phyloP scores from a whole-genome alignment of 2,113 vertebrate genomes.

The Crotalus tigris region DNA sequence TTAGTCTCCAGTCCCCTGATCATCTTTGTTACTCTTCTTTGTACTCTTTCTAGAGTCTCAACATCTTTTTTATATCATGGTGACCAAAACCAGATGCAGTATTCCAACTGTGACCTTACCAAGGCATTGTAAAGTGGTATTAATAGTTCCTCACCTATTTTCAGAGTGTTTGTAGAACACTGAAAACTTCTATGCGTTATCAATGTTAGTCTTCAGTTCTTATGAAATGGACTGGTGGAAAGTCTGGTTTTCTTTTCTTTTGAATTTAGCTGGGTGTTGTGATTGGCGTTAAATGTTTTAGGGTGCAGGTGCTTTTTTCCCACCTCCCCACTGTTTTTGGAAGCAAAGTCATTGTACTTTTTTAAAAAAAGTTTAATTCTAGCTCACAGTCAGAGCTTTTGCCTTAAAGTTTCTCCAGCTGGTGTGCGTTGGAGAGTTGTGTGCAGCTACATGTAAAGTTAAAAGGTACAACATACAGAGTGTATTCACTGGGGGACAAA shows the following conservation, averaged over 20 bases:
- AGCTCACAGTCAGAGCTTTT: too few relatives aligned
- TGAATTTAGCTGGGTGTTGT: not conserved
- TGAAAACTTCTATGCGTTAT: not conserved
- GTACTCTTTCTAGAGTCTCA: too few relatives aligned
- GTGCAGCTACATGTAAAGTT: slow-evolving; percentile 41
- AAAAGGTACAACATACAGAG: slow-evolving; percentile 45
- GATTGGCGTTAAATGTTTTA: not conserved
- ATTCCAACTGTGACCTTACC: not conserved
- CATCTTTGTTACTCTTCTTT: too few relatives aligned
- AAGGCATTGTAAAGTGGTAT: not conserved
- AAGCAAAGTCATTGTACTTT: not conserved
- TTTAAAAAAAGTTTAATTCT: not conserved
- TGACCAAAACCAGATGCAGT: not conserved
- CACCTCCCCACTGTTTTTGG: not conserved
- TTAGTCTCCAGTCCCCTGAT: too few relatives aligned
- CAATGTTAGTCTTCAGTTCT: not conserved
- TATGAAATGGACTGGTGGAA: not conserved
- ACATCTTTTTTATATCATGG: not conserved
- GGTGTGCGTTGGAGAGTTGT: slow-evolving; percentile 53
- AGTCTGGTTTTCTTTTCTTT: not conserved
- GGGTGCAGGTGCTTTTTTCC: not conserved
- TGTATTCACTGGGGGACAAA: slow-evolving; percentile 60
- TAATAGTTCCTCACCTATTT: not conserved
- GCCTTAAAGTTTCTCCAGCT: slow-evolving; percentile 1
- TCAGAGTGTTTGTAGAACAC: not conserved